These are phyloP conservation scores for Diacarnus erythraeanus DNA, from an alignment of 37 sponge, comb jelly and placozoan genomes.

Conservation along the genomic window DNA sequence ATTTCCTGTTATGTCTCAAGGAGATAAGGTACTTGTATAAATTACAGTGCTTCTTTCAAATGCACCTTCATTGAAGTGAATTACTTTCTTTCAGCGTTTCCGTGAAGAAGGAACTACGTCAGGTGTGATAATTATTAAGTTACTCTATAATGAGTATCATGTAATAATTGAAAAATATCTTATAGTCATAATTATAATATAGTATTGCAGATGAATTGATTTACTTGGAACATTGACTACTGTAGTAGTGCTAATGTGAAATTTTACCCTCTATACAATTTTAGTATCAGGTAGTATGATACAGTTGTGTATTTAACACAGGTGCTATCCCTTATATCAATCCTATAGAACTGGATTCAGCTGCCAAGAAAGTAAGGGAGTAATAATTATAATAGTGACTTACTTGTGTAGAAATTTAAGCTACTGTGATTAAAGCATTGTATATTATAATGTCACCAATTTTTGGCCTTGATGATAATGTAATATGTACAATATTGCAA, in stretches of 20 bases:
- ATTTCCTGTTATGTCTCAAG: slow-evolving; percentile 40
- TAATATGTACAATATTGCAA: too few species aligned
- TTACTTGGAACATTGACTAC: too few species aligned
- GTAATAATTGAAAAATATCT: too few species aligned
- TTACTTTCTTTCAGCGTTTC: slow-evolving; percentile 13
- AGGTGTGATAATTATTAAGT: slow-evolving; percentile 2
- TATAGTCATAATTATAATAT: too few species aligned
- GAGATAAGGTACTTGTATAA: slow-evolving; percentile 36
- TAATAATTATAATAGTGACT: background rate
- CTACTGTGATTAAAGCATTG: too few species aligned
- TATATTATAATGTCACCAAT: too few species aligned
- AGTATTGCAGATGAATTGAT: too few species aligned
- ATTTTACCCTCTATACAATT: background rate
- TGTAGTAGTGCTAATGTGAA: too few species aligned
- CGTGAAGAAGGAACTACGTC: slow-evolving; percentile 13
- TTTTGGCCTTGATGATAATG: too few species aligned
- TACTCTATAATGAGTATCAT: background rate
- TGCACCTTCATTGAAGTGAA: background rate
- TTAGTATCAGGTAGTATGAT: background rate
- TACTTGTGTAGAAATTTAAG: too few species aligned
- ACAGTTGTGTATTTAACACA: background rate
- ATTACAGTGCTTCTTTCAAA: background rate
- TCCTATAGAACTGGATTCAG: slow-evolving; percentile 60
- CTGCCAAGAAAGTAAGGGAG: slow-evolving; percentile 60
- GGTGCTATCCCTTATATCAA: background rate